These are phyloP conservation scores for Capreolus pygargus DNA, from an alignment of 2,113 vertebrate species.

Conservation along the genomic window DNA sequence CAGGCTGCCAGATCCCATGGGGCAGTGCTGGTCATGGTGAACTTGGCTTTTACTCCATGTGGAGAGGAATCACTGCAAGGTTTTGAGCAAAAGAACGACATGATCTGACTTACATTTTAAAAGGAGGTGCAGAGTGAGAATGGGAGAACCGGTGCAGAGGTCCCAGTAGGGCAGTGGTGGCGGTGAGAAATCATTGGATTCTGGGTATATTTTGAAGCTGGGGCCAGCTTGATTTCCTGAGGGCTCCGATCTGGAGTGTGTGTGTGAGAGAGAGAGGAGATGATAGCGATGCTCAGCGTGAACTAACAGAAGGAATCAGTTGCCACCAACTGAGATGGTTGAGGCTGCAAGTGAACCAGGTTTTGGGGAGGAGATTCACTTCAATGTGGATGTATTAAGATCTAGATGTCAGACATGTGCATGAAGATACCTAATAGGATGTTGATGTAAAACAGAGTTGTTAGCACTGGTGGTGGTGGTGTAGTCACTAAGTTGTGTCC, in stretches of 20 bases:
- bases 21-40: neutral
- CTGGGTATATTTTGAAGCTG: neutral
- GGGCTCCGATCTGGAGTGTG: neutral
- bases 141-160: neutral
- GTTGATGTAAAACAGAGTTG: neutral
- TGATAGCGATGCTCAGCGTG: neutral
- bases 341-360: neutral
- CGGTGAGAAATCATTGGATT: neutral
- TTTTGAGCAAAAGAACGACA: neutral
- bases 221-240: neutral
- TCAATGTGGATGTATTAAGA: neutral
- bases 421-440: neutral
- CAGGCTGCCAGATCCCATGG: neutral
- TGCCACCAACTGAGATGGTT: neutral
- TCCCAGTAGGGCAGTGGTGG: neutral
- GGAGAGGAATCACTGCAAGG: neutral
- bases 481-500: neutral
- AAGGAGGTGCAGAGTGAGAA: neutral
- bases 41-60: neutral
- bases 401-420: neutral
- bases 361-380: neutral
- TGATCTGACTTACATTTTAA: neutral
- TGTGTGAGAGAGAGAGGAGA: neutral
- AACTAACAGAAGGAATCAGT: neutral
- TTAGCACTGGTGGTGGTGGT: neutral